A percentile compares a stretch with the other conserved stretches of the same genome.
Conservation (phyloP, 2,797 vertebrate genomes). For the Scleropages formosus region DNA sequence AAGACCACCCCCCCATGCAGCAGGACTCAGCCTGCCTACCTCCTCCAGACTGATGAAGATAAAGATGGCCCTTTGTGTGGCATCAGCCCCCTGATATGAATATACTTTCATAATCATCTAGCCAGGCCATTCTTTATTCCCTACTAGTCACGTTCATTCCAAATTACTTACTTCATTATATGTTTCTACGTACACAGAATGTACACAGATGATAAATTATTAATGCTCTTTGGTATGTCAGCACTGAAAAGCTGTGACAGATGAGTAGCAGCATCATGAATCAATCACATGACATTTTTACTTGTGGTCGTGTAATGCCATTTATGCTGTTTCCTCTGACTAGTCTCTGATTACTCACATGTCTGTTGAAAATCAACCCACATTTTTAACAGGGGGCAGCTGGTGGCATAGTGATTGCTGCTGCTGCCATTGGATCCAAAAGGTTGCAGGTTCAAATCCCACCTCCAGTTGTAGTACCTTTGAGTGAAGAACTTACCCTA, state of each 20-base stretch:
- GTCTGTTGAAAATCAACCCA: neutral
- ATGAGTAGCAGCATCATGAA: neutral
- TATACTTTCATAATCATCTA: slow-evolving; percentile 16
- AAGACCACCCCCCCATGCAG: slow-evolving; percentile 15
- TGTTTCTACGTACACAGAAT: neutral
- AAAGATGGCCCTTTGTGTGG: neutral
- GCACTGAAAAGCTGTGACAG: neutral
- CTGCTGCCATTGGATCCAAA: too few relatives aligned
- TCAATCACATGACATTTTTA: slow-evolving; percentile 27
- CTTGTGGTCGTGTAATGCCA: neutral
- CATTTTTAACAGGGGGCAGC: too few relatives aligned
- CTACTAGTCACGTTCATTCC: slow-evolving; percentile 4
- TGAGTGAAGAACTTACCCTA: too few relatives aligned
- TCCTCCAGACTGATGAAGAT: too few relatives aligned
- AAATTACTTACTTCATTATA: slow-evolving; percentile 26
- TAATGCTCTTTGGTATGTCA: slow-evolving; percentile 8
- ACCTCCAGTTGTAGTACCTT: too few relatives aligned
- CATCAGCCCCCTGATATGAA: slow-evolving; percentile 16
- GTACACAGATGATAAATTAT: slow-evolving; percentile 16
- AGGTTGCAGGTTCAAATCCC: too few relatives aligned
- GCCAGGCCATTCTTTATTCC: slow-evolving; percentile 6
- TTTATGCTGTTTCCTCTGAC: slow-evolving; percentile 8
- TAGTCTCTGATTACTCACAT: slow-evolving; percentile 13
- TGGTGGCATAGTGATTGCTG: too few relatives aligned
- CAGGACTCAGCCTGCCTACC: neutral